phyloP scores from a whole-genome alignment of 2,797 vertebrate genomes.

The Poeciliopsis gracilis region DNA sequence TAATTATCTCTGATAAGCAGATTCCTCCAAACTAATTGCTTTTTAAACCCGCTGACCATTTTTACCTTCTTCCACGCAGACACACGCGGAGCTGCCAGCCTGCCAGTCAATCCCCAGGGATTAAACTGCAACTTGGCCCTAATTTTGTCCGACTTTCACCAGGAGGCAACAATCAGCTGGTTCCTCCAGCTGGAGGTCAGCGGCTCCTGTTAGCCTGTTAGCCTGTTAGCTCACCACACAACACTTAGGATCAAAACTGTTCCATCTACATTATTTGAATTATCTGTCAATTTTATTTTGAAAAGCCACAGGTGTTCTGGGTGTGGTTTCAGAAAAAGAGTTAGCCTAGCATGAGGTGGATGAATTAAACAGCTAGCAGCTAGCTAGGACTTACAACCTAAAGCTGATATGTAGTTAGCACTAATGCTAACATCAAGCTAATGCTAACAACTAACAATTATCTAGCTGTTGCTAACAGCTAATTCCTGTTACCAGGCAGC shows the following conservation, averaged over 20 bases:
- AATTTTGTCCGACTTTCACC: slow-evolving; percentile 56
- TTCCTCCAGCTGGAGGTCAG: not conserved
- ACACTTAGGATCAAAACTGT: not conserved
- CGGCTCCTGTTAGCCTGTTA: not conserved
- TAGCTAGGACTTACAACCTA: not conserved
- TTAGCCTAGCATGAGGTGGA: not conserved
- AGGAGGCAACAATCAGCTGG: slow-evolving; percentile 3
- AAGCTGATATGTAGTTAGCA: not conserved
- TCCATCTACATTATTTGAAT: not conserved
- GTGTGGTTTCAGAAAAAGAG: not conserved
- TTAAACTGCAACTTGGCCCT: slow-evolving; percentile 55
- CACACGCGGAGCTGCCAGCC: slow-evolving; percentile 17
- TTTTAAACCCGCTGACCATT: slow-evolving; percentile 65
- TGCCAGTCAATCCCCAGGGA: slow-evolving; percentile 51
- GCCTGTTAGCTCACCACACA: too few species aligned
- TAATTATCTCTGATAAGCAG: slow-evolving; percentile 71
- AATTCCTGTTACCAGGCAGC: not conserved
- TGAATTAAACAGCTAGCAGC: not conserved
- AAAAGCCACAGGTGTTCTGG: not conserved
- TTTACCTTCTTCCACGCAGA: slow-evolving; percentile 38
- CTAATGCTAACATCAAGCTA: not conserved
- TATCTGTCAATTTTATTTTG: not conserved
- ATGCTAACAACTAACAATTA: not conserved
- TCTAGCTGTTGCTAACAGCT: not conserved
- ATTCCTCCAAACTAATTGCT: slow-evolving; percentile 67